Conservation (phyloP, 2,113 vertebrate genomes). For the Sarotherodon lohbergeri region DNA sequence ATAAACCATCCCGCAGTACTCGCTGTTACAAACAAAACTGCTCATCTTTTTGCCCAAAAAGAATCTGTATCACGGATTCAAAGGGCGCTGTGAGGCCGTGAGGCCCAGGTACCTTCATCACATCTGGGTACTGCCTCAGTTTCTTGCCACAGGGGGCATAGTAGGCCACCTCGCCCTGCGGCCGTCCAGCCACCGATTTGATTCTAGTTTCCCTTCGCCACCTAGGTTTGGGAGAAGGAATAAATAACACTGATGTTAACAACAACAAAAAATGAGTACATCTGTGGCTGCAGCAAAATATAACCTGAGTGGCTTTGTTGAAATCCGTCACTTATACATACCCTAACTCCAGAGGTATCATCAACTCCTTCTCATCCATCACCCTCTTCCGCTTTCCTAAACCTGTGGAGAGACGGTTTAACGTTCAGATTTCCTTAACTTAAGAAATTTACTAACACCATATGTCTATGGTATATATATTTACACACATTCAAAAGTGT, state of each 20-base stretch:
- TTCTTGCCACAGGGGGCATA: conserved; percentile 96
- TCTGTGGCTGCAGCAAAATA: background rate
- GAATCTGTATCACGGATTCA: conserved; percentile 26
- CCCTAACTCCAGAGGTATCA: conserved; percentile 90
- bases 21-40: background rate
- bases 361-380: conserved; percentile 87
- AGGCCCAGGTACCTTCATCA: conserved; percentile 86
- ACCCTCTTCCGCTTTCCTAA: conserved; percentile 88
- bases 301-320: background rate
- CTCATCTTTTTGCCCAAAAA: conserved; percentile 34
- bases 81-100: background rate
- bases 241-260: background rate
- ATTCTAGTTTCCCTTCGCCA: conserved; percentile 97
- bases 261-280: background rate
- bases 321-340: conserved; percentile 64
- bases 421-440: background rate
- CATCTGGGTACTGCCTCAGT: conserved; percentile 94
- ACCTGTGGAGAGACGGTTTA: conserved; percentile 67
- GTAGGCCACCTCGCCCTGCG: conserved; percentile 94
- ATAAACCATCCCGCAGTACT: background rate
- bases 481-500: background rate
- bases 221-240: conserved; percentile 57
- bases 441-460: background rate
- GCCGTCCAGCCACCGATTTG: conserved; percentile 83
- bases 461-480: background rate